phyloP scores from a whole-genome alignment of 2,888 invertebrate genomes.

The Apantesis nais region DNA sequence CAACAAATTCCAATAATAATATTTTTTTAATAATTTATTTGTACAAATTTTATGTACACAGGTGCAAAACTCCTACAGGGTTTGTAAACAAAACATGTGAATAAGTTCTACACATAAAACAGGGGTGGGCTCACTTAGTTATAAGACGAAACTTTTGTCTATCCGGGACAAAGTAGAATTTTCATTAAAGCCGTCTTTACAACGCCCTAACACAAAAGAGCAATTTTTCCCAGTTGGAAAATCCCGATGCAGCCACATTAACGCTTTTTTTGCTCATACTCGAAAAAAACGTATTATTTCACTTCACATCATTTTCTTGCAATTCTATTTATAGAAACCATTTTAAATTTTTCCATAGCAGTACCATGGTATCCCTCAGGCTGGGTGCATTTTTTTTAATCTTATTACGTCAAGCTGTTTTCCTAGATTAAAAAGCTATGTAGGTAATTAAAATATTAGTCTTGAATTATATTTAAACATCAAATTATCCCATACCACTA shows the following conservation, averaged over 20 bases:
- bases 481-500: not conserved
- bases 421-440: conserved; percentile 2
- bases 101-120: conserved; percentile 51
- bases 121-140: conserved; percentile 56
- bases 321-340: conserved; percentile 68
- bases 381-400: conserved; percentile 12
- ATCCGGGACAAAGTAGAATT: conserved; percentile 70
- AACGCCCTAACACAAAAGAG: conserved; percentile 77
- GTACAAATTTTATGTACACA: too few species aligned
- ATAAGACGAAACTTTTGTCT: conserved; percentile 66
- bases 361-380: conserved; percentile 4
- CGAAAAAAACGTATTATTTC: conserved; percentile 81
- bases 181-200: conserved; percentile 80
- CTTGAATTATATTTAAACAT: not conserved
- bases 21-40: too few species aligned
- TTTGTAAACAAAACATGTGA: conserved; percentile 44
- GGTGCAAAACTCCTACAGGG: conserved; percentile 14
- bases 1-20: too few species aligned
- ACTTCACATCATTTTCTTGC: conserved; percentile 76
- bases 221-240: conserved; percentile 79
- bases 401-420: not conserved
- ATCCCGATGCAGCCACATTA: conserved; percentile 83
- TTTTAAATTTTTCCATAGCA: conserved; percentile 2
- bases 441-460: not conserved
- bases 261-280: conserved; percentile 79